Percentiles rank a stretch among this genome's conserved stretches.
These are phyloP conservation scores for Oligia latruncula DNA, from an alignment of 2,888 invertebrate genomes.

Conservation along the genomic window DNA sequence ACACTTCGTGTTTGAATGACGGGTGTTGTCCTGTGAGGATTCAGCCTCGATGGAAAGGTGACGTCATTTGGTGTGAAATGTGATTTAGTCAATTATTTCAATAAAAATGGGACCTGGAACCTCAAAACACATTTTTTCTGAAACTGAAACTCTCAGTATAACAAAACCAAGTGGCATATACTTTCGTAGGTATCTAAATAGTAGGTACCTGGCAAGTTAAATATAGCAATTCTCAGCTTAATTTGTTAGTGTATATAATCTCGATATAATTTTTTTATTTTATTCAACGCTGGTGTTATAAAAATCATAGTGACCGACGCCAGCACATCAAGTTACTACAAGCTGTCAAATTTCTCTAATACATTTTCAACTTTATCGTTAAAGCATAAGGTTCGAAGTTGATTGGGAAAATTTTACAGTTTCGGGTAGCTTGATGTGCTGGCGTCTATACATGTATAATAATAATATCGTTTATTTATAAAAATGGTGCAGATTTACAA, in stretches of 20 bases:
- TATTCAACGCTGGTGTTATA: too few relatives aligned
- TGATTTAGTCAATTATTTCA: background rate
- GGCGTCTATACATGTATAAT: background rate
- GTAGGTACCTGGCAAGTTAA: background rate
- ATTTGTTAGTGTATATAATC: too few relatives aligned
- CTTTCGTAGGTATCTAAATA: too few relatives aligned
- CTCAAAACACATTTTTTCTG: background rate
- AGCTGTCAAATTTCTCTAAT: too few relatives aligned
- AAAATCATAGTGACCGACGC: background rate
- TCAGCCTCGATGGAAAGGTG: too few relatives aligned
- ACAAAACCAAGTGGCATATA: background rate
- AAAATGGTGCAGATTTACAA: too few relatives aligned
- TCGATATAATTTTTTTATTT: background rate
- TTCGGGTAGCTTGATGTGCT: too few relatives aligned
- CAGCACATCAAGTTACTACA: too few relatives aligned
- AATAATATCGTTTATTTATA: too few relatives aligned
- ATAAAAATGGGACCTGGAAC: background rate
- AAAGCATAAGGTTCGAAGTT: too few relatives aligned
- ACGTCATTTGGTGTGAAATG: background rate
- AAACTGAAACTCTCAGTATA: background rate
- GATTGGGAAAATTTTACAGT: too few relatives aligned
- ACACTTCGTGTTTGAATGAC: constrained; percentile 16
- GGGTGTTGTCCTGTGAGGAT: background rate
- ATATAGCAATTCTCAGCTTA: background rate
- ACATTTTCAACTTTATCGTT: too few relatives aligned